Evolutionary conservation across 2,888 invertebrate species (phyloP), one percentile per base, ranked within the genome.

Genomic region (Physocephala rufipes): DNA sequence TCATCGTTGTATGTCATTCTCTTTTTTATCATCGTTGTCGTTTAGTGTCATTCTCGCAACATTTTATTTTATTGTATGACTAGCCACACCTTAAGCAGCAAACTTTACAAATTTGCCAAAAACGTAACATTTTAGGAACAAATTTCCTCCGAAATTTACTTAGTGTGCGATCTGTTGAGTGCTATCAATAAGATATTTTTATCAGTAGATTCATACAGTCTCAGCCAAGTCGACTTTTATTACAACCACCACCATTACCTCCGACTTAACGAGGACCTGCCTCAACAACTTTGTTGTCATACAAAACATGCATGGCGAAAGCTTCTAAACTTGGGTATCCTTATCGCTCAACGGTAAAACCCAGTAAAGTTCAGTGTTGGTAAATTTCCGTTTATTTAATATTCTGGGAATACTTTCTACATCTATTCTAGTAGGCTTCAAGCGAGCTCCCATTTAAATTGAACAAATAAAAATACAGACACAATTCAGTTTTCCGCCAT

Each of bases 1-100:
- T n/a, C n/a, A n/a, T n/a, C n/a, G n/a, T n/a, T n/a, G n/a, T n/a
- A n/a, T n/a, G n/a, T n/a, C 36, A 9, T 36, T 36, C 4, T 9
- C 36, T 36, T 9, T 9, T 4, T 36, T 36, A 36, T 9, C 36
- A 9, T n/a, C n/a, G 36, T 36, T 36, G 36, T 9, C 36, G 58
- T 58, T 58, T 2, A 9, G 58, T 26, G 9, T 13, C 43, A 19
- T n/a, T 49, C 30, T 12, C 12, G 66, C 55, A 66, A 55, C 55
- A 66, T 55, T 67, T 67, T 63, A 45, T 63, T 47, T 63, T 67
- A 67, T 67, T 55, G 55, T 45, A 36, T 16, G 21, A 67, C 24
- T 49, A 49, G 7, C 62, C 62, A 24, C 68, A 68, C 68, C 68
- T 68, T 36, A 51, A 68, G 30, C 51, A 61, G 49, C 61, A 68